Evolutionary conservation across 2,113 vertebrate species (phyloP), one percentile per base, ranked within the genome.

Genomic region (Sinocyclocheilus anophthalmus): DNA sequence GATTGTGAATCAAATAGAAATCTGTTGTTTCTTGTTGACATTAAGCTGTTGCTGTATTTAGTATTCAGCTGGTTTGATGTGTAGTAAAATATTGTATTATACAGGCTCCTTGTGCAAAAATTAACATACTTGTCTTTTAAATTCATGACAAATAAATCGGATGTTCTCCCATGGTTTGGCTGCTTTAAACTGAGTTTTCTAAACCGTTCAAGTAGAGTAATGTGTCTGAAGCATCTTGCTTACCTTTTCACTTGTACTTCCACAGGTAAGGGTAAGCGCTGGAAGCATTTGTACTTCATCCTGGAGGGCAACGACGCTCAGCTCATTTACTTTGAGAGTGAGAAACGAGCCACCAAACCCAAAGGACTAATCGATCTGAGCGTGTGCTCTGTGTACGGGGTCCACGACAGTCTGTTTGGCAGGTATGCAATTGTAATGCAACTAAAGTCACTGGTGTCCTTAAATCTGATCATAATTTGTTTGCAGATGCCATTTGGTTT

Each of bases 361-460:
- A 99, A 99, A 96, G 98, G 98, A 93, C 91, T 99, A 92, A 99
- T 99, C 88, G 98, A 99, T 94, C 96, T 99, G 84, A 99, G 98
- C 0, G 97, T 99, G 81, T 99, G 98, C 94, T 98, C 96, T 0
- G 97, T 99, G 81, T 99, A 99, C 10, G 96, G 95, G 90, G 98
- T 99, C 89, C 98, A 99, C 5, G 98, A 99, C 96, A 99, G 97
- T 94, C 95, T 99, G 92, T 99, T 99, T 96, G 98, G 97, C 96
- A 98, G 98, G 98, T 99, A 75, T 59, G 33, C 48, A n/a, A 2
- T 9, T 57, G 13, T 9, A 20, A 33, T 59, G 79, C 45, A 67
- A 50, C 11, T 16, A 5, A 48, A 33, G 37, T 2, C 30, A 1
- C 42, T 53, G 50, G 50, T 14, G 50, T 53, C 50, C 13, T 53